phyloP scores from a whole-genome alignment of 2,888 invertebrate species.

The Thymelicus sylvestris region DNA sequence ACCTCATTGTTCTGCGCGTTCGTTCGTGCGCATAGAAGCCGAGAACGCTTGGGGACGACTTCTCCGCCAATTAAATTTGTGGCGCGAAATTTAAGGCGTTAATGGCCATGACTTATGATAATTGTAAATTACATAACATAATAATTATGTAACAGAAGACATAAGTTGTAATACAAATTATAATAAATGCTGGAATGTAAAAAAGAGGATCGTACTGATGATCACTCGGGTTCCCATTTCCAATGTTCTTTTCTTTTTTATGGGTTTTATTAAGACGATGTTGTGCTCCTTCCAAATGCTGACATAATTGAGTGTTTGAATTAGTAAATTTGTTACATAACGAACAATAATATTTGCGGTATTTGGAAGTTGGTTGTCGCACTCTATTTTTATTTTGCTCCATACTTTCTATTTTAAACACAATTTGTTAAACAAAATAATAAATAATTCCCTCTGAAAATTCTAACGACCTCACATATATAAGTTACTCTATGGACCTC shows the following conservation, averaged over 20 bases:
- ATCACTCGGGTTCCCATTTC: slow-evolving; percentile 48
- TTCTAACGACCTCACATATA: too few relatives aligned
- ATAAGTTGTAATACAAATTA: slow-evolving; percentile 64
- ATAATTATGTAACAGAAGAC: slow-evolving; percentile 64
- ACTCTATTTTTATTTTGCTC: slow-evolving; percentile 45
- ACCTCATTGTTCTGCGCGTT: slow-evolving; percentile 86
- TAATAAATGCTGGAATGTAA: slow-evolving; percentile 63
- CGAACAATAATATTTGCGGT: slow-evolving; percentile 65
- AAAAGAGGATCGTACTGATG: slow-evolving; percentile 55
- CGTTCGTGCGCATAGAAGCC: slow-evolving; percentile 86
- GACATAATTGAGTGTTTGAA: slow-evolving; percentile 72
- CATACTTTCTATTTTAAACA: slow-evolving; percentile 12
- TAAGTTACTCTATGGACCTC: too few relatives aligned
- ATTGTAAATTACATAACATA: slow-evolving; percentile 59
- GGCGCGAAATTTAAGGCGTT: slow-evolving; percentile 84
- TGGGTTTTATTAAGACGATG: slow-evolving; percentile 62
- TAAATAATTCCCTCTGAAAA: too few relatives aligned
- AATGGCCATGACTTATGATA: slow-evolving; percentile 52
- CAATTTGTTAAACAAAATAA: too few relatives aligned
- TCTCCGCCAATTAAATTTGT: slow-evolving; percentile 84
- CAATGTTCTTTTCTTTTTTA: slow-evolving; percentile 47
- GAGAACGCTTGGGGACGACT: slow-evolving; percentile 85
- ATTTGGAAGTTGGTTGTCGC: slow-evolving; percentile 47
- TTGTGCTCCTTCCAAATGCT: slow-evolving; percentile 73
- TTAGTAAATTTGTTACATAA: slow-evolving; percentile 71